phyloP scores from a whole-genome alignment of 2,888 invertebrate species.

The Bedellia somnulentella region DNA sequence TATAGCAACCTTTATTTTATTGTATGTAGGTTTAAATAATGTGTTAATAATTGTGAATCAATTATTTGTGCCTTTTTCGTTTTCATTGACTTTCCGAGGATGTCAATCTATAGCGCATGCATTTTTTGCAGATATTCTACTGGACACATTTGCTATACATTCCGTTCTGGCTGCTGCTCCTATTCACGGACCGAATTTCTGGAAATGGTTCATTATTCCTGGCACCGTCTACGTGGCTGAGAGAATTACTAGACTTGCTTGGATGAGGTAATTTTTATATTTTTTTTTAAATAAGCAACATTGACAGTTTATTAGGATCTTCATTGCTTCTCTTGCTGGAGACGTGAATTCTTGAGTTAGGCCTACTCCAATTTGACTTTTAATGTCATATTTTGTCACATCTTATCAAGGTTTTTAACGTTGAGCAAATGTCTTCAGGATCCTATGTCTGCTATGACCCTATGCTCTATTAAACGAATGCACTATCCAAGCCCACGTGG shows the following conservation, averaged over 20 bases:
- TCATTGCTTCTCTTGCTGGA: too few relatives aligned
- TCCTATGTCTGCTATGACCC: too few relatives aligned
- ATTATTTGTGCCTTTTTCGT: not conserved
- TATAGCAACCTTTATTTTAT: too few relatives aligned
- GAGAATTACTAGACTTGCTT: constrained; percentile 62
- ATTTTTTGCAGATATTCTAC: constrained; percentile 74
- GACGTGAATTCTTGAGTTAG: too few relatives aligned
- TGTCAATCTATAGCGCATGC: not conserved
- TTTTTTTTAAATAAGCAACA: too few relatives aligned
- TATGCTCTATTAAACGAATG: too few relatives aligned
- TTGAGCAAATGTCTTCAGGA: too few relatives aligned
- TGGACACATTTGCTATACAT: constrained; percentile 91
- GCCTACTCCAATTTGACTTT: not conserved
- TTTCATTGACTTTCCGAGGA: not conserved
- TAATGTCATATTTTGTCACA: not conserved
- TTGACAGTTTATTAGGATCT: too few relatives aligned
- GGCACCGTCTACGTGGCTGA: constrained; percentile 79
- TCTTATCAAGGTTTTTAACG: too few relatives aligned
- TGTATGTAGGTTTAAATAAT: too few relatives aligned
- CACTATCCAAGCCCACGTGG: too few relatives aligned
- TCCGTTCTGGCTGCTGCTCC: constrained; percentile 81
- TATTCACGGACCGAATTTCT: constrained; percentile 92
- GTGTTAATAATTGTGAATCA: too few relatives aligned
- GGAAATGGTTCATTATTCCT: constrained; percentile 92
- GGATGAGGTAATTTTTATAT: constrained; percentile 33